These are phyloP conservation scores for Thomomys bottae DNA, from an alignment of 2,113 vertebrate species.

Conservation along the genomic window DNA sequence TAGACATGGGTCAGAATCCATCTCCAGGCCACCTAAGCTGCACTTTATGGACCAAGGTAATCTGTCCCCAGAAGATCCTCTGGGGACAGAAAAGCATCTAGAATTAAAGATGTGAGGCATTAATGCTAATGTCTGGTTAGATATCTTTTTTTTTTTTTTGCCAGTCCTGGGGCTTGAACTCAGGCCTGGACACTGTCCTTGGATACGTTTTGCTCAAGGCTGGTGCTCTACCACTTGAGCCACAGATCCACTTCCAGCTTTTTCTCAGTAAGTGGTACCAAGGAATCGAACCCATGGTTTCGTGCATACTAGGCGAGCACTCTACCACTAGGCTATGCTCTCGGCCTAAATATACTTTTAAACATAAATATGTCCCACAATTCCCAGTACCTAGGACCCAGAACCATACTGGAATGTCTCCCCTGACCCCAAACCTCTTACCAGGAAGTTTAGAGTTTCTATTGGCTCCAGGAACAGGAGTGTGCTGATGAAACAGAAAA, in stretches of 20 bases:
- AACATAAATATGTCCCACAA: background rate
- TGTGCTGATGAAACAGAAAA: background rate
- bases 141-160: too few relatives aligned
- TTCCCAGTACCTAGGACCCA: background rate
- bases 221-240: too few relatives aligned
- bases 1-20: background rate
- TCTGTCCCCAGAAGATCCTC: conserved; percentile 30
- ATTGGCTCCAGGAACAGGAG: background rate
- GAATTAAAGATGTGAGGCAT: too few relatives aligned
- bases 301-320: too few relatives aligned
- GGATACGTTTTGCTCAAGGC: too few relatives aligned
- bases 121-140: too few relatives aligned
- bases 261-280: too few relatives aligned
- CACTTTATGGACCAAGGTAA: background rate
- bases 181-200: too few relatives aligned
- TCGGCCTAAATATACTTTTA: background rate
- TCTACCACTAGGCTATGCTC: too few relatives aligned
- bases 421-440: background rate
- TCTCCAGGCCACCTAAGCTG: background rate
- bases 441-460: background rate
- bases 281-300: too few relatives aligned
- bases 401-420: background rate
- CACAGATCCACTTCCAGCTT: too few relatives aligned
- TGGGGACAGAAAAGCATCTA: background rate
- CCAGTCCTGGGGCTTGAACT: too few relatives aligned